phyloP scores from a whole-genome alignment of 2,888 invertebrate species.

The Dolichopus griseipennis region DNA sequence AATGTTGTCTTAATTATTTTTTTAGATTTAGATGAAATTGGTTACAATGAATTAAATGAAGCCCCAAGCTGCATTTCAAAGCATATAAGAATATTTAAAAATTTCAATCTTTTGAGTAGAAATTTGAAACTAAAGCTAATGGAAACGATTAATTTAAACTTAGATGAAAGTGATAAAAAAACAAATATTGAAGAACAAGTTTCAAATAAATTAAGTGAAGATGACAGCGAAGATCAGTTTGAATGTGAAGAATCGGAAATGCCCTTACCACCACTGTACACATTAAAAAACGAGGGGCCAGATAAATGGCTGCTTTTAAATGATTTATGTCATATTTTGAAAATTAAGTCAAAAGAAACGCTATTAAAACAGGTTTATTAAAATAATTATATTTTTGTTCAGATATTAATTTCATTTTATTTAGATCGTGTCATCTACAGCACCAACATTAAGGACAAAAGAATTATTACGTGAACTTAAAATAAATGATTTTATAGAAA shows the following conservation, averaged over 20 bases:
- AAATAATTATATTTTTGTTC: constrained; percentile 4
- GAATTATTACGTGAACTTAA: constrained; percentile 58
- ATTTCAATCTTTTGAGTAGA: neutral
- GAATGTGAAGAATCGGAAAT: constrained; percentile 75
- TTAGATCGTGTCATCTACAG: constrained; percentile 40
- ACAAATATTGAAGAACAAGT: neutral
- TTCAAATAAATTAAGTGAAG: constrained; percentile 24
- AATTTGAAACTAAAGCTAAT: neutral
- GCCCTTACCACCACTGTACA: constrained; percentile 72
- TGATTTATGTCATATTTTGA: constrained; percentile 66
- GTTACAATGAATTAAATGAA: constrained; percentile 38
- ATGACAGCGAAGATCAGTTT: constrained; percentile 51
- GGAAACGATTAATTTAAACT: neutral
- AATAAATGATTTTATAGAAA: constrained; percentile 70
- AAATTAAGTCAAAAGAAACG: constrained; percentile 73
- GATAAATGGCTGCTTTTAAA: constrained; percentile 75
- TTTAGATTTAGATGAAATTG: constrained; percentile 28
- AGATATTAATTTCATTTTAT: constrained; percentile 14
- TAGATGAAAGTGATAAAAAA: neutral
- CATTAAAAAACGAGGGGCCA: constrained; percentile 55
- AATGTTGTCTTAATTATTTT: too few relatives aligned
- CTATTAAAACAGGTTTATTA: constrained; percentile 54
- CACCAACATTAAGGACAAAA: constrained; percentile 29
- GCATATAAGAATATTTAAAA: constrained; percentile 12
- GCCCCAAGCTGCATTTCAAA: constrained; percentile 25